Percentiles rank a stretch among this genome's conserved stretches.
Evolutionary conservation across 2,113 vertebrate species (phyloP).

Genomic region (Gymnarchus niloticus): DNA sequence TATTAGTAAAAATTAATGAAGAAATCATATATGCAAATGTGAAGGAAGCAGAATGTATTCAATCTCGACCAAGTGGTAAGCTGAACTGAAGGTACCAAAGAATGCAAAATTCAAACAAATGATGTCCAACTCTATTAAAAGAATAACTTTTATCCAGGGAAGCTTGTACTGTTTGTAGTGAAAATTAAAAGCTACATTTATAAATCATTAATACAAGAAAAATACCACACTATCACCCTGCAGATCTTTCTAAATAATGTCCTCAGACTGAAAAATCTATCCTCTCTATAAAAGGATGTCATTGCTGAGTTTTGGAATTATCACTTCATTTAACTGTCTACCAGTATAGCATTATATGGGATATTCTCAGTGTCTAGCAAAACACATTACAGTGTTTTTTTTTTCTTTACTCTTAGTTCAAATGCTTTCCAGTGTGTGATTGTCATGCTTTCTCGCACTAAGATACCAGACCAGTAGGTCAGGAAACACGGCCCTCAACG

Average conservation of each 20-base stretch:
- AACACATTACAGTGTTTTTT: not conserved
- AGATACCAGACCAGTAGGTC: not conserved
- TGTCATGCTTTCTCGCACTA: not conserved
- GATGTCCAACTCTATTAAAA: not conserved
- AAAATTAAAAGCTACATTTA: not conserved
- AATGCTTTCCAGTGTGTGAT: not conserved
- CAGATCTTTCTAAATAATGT: not conserved
- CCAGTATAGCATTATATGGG: too few species aligned
- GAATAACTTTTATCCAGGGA: not conserved
- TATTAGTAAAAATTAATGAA: not conserved
- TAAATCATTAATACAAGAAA: not conserved
- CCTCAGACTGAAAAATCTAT: not conserved
- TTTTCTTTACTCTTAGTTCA: not conserved
- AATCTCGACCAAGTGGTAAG: too few species aligned
- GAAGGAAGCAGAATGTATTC: not conserved
- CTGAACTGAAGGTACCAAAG: not conserved
- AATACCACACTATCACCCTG: not conserved
- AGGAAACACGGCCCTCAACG: not conserved
- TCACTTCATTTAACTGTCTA: not conserved
- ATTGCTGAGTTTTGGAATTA: not conserved
- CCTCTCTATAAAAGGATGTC: not conserved
- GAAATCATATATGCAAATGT: conserved; percentile 28
- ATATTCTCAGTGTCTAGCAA: too few species aligned
- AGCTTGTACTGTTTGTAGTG: not conserved
- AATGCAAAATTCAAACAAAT: not conserved